A percentile compares a stretch with the other conserved stretches of the same genome.
Evolutionary conservation across 1,140 invertebrate genomes (phyloP).

Genomic region (Halictus rubicundus): DNA sequence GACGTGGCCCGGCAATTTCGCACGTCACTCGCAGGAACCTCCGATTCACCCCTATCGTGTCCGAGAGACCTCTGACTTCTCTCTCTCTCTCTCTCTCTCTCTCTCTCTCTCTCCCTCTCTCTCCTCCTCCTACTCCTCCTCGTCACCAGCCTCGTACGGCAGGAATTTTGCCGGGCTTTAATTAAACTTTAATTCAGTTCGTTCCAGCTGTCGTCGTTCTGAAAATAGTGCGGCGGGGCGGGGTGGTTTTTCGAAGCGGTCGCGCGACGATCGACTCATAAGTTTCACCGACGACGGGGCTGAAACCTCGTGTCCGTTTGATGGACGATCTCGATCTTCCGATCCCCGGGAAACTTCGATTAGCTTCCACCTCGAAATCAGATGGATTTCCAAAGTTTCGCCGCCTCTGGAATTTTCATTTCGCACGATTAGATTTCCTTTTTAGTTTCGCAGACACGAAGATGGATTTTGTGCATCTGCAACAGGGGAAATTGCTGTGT

Average conservation of each 20-base stretch:
- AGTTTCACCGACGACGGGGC: conserved; percentile 4
- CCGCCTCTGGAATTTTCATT: no score
- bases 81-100: conserved; percentile 6
- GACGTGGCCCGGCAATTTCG: conserved; percentile 51
- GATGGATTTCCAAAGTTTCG: no score
- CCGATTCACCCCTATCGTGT: conserved; percentile 42
- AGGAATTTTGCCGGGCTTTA: conserved; percentile 60
- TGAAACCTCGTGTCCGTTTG: background rate
- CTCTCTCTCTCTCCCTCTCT: conserved; percentile 4
- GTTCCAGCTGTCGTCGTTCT: conserved; percentile 37
- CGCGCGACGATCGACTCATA: conserved; percentile 7
- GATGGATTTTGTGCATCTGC: no score
- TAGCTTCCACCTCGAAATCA: no score
- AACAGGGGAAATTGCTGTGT: no score
- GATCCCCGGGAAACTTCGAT: background rate
- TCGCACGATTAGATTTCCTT: no score
- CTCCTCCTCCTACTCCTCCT: background rate
- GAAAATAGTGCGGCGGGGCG: conserved; percentile 5
- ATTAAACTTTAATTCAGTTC: conserved; percentile 67
- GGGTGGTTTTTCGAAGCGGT: background rate
- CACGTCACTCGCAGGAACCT: conserved; percentile 58
- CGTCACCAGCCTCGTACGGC: conserved; percentile 3
- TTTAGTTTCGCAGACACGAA: no score
- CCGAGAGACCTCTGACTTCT: conserved; percentile 4
- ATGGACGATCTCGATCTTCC: conserved; percentile 11